These are phyloP conservation scores for Rhinoptilus africanus DNA, from an alignment of 2,113 vertebrate genomes.

Conservation along the genomic window DNA sequence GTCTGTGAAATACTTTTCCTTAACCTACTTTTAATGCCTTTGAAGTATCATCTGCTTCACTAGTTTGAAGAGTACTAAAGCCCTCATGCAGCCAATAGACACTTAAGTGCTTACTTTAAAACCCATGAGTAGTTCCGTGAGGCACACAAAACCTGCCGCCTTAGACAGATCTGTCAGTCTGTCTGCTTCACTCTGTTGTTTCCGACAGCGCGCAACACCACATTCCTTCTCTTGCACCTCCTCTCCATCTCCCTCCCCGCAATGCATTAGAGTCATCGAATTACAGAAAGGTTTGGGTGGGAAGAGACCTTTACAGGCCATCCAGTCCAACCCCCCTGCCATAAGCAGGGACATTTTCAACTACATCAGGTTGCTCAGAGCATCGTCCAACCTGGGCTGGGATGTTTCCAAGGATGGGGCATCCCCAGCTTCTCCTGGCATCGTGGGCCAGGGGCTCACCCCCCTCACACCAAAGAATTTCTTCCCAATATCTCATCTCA, in stretches of 20 bases:
- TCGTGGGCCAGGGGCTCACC: neutral
- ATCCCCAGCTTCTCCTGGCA: neutral
- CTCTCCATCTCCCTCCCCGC: neutral
- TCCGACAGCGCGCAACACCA: neutral
- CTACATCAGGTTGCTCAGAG: neutral
- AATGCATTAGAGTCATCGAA: neutral
- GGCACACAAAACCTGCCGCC: neutral
- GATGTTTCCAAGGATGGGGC: neutral
- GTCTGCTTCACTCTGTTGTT: neutral
- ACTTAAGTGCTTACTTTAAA: slow-evolving; percentile 3
- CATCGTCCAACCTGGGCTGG: neutral
- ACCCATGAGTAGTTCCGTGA: neutral
- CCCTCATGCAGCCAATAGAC: neutral
- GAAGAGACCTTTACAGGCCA: neutral
- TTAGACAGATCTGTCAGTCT: neutral
- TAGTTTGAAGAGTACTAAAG: neutral
- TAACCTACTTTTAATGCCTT: slow-evolving; percentile 26
- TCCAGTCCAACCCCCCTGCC: neutral
- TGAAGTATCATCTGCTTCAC: slow-evolving; percentile 37
- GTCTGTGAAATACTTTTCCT: neutral
- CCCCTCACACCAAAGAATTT: rapidly evolving
- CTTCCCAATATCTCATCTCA: no score
- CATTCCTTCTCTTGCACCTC: neutral
- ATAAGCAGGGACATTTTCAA: neutral
- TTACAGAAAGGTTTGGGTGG: neutral